Conservation (phyloP, 2,797 vertebrate genomes). For the Odontamblyopus rebecca region DNA sequence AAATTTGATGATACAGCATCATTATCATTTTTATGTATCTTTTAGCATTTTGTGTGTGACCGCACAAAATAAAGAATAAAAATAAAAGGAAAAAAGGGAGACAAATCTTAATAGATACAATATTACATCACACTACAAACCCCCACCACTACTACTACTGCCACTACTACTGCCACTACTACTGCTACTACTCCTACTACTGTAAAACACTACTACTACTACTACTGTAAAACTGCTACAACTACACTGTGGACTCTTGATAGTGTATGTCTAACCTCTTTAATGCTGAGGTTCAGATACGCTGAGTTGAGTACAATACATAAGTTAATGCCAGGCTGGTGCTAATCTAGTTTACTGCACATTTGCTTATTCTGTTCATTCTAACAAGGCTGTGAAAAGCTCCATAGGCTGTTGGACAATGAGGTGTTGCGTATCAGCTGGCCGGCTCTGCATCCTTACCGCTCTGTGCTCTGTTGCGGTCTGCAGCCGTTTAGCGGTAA, state of each 20-base stretch:
- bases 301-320: not conserved
- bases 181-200: not conserved
- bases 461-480: conserved; percentile 30
- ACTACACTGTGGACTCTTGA: not conserved
- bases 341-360: not conserved
- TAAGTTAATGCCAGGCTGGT: not conserved
- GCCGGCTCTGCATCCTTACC: conserved; percentile 24
- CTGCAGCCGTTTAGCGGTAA: conserved; percentile 39
- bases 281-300: not conserved
- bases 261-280: not conserved
- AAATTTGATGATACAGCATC: no score
- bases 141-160: no score
- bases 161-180: no score
- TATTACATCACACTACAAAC: no score
- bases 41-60: no score
- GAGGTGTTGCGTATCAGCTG: not conserved
- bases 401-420: conserved; percentile 2
- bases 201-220: no score
- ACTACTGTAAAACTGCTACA: not conserved
- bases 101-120: no score
- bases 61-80: no score
- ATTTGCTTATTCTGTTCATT: not conserved
- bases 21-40: no score
- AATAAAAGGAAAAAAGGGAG: no score
- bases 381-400: not conserved